phyloP scores from a whole-genome alignment of 2,113 vertebrate species.

The Pyxicephalus adspersus region DNA sequence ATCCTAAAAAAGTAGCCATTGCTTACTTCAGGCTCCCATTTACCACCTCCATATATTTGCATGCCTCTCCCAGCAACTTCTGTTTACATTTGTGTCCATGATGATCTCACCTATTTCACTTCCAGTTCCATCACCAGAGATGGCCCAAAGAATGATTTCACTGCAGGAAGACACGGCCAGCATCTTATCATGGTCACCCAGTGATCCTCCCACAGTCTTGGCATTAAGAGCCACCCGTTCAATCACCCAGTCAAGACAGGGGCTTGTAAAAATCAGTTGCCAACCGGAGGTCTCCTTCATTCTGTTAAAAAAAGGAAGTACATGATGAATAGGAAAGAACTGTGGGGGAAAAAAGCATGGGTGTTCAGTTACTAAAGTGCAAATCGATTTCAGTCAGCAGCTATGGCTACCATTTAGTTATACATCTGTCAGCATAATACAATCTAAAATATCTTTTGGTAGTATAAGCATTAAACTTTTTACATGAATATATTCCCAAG shows the following conservation, averaged over 20 bases:
- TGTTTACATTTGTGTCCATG: background rate
- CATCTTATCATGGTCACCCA: slow-evolving; percentile 92
- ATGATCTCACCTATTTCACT: slow-evolving; percentile 81
- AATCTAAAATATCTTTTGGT: too few relatives aligned
- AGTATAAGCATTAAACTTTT: too few relatives aligned
- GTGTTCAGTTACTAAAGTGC: too few relatives aligned
- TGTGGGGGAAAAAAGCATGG: too few relatives aligned
- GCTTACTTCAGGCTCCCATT: too few relatives aligned
- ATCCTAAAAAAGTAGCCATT: too few relatives aligned
- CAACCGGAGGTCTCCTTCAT: slow-evolving; percentile 90
- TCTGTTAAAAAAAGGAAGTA: slow-evolving; percentile 63
- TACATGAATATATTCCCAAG: too few relatives aligned
- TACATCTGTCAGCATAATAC: too few relatives aligned
- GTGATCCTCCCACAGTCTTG: slow-evolving; percentile 81
- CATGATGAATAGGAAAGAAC: too few relatives aligned
- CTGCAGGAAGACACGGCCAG: slow-evolving; percentile 82
- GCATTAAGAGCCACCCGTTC: slow-evolving; percentile 88
- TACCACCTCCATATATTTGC: too few relatives aligned
- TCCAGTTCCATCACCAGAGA: slow-evolving; percentile 82
- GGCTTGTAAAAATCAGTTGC: slow-evolving; percentile 90
- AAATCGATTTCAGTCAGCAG: too few relatives aligned
- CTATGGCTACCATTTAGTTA: too few relatives aligned
- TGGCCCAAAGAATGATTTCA: slow-evolving; percentile 89
- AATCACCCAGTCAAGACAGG: slow-evolving; percentile 87
- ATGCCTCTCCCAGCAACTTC: background rate